A percentile compares a stretch with the other conserved stretches of the same genome.
phyloP scores from a whole-genome alignment of 2,797 vertebrate genomes.

The Coregonus sp. region DNA sequence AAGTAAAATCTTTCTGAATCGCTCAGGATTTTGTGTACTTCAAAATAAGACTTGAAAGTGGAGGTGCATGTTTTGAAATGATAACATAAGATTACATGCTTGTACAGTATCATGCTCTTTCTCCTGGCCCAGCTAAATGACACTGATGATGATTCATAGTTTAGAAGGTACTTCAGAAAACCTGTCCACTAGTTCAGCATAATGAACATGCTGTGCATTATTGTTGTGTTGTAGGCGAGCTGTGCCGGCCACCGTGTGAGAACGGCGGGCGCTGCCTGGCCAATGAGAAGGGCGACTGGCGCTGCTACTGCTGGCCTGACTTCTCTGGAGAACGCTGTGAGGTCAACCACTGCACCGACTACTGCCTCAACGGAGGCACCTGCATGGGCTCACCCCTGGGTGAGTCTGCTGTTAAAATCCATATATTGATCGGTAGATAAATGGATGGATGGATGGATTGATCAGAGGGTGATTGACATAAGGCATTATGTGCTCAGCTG shows the following conservation, averaged over 20 bases:
- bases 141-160: not conserved
- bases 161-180: not conserved
- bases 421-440: too few relatives aligned
- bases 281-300: slow-evolving; percentile 92
- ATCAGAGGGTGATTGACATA: too few relatives aligned
- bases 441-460: not conserved
- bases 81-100: too few relatives aligned
- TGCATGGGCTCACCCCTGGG: slow-evolving; percentile 90
- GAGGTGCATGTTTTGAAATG: too few relatives aligned
- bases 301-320: slow-evolving; percentile 97
- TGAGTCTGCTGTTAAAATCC: slow-evolving; percentile 61
- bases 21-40: not conserved
- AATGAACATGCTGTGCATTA: slow-evolving; percentile 8
- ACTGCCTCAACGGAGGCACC: slow-evolving; percentile 95
- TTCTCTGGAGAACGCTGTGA: slow-evolving; percentile 96
- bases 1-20: not conserved
- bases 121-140: not conserved
- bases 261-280: slow-evolving; percentile 94
- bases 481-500: too few relatives aligned
- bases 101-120: not conserved
- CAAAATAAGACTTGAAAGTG: too few relatives aligned
- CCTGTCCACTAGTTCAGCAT: not conserved
- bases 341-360: slow-evolving; percentile 93
- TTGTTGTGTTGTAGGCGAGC: slow-evolving; percentile 79
- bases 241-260: slow-evolving; percentile 90